A percentile compares a stretch with the other conserved stretches of the same genome.
phyloP scores from a whole-genome alignment of 2,113 vertebrate genomes.

The Vicugna pacos region DNA sequence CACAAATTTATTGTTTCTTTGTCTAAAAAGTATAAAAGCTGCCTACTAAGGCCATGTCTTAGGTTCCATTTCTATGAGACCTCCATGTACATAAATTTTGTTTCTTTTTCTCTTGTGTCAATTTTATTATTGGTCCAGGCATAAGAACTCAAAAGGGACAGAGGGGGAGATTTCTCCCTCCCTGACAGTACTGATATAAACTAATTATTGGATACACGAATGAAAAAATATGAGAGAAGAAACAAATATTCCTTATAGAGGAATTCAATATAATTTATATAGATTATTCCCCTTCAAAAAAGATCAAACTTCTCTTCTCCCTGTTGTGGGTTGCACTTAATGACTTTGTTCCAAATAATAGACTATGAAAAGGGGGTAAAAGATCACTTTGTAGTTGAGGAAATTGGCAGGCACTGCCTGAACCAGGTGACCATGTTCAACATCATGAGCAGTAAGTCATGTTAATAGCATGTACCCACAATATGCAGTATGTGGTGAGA shows the following conservation, averaged over 20 bases:
- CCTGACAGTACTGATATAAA: not conserved
- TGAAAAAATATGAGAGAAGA: not conserved
- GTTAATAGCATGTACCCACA: not conserved
- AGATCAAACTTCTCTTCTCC: not conserved
- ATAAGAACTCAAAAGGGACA: not conserved
- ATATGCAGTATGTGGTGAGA: not conserved
- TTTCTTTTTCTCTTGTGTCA: not conserved
- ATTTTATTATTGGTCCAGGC: not conserved
- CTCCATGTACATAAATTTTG: not conserved
- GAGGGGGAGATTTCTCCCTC: not conserved
- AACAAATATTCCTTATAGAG: not conserved
- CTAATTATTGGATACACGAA: not conserved
- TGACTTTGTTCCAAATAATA: not conserved
- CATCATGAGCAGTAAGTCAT: not conserved
- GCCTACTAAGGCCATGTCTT: not conserved
- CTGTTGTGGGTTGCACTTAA: not conserved
- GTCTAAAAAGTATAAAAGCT: not conserved
- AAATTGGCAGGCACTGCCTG: not conserved
- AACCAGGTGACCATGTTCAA: not conserved
- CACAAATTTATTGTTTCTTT: not conserved
- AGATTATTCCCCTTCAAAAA: not conserved
- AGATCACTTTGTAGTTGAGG: not conserved
- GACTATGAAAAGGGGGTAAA: not conserved
- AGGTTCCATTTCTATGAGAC: not conserved
- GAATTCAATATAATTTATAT: not conserved